Evolutionary conservation across 2,888 invertebrate species (phyloP), one percentile per base, ranked within the genome.

Genomic region (Deroplatys truncata): DNA sequence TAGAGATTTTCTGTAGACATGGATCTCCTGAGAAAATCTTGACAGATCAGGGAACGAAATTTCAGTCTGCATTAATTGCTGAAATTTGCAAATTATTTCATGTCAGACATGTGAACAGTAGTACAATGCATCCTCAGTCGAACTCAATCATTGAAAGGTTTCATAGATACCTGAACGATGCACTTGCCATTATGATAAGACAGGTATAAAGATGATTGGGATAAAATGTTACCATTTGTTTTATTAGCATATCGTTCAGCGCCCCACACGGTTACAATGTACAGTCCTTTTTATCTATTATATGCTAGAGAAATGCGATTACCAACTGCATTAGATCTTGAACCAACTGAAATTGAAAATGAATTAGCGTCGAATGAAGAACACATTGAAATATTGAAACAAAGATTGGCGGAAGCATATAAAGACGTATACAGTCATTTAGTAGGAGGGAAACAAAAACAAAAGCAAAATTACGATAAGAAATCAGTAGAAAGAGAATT

Each of bases 21-120:
- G n/a, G n/a, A n/a, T n/a, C n/a, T n/a, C n/a, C n/a, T n/a, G n/a
- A n/a, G n/a, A n/a, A n/a, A n/a, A n/a, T n/a, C n/a, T 31, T 92
- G 28, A 91, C 91, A 0, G 92, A 92, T 35, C 91, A 91, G 88
- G 91, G 92, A 1, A 88, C 90, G 9, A 91, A 91, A 84, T 92
- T 92, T 31, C 20, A 90, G 4, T 91, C 91, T 10, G 72, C 84
- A 4, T 49, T 92, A 13, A 89, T 92, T 43, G n/a, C 28, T 29
- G 82, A 89, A 84, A 83, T 88, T 25, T 89, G 90, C 35, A 84
- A 87, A 83, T 5, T 90, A 31, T 89, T 90, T 29, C 1, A 72
- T 31, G 85, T 90, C 35, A 25, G 88, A 28, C 43, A 88, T 1
- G 25, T 90, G 5, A 31, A 88, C 5, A 90, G 89, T 2, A 89